Evolutionary conservation across 1,140 invertebrate genomes (phyloP).

Genomic region (Drosophila bifasciata): DNA sequence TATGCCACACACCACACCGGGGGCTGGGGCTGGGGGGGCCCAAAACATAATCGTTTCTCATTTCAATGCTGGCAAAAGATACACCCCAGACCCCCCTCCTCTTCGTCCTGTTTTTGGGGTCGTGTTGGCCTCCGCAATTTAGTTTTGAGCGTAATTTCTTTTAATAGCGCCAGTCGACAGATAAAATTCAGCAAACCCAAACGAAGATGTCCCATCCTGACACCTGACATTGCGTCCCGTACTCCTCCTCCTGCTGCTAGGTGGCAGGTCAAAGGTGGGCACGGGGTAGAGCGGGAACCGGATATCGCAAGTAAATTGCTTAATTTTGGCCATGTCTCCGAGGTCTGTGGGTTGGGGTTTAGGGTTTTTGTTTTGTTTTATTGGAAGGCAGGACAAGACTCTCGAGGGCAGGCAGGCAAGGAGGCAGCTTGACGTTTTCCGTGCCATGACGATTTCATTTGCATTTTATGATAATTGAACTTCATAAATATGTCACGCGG

Average conservation of each 20-base stretch:
- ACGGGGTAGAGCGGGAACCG: slow-evolving; percentile 40
- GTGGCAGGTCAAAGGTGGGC: slow-evolving; percentile 55
- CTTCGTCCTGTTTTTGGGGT: slow-evolving; percentile 49
- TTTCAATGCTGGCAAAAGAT: slow-evolving; percentile 67
- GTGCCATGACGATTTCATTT: slow-evolving; percentile 82
- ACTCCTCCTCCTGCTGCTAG: slow-evolving; percentile 28
- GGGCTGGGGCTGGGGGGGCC: too few species aligned
- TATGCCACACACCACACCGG: too few species aligned
- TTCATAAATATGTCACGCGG: slow-evolving; percentile 79
- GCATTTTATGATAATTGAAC: slow-evolving; percentile 83
- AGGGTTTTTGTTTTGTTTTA: slow-evolving; percentile 71
- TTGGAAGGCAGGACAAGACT: slow-evolving; percentile 41
- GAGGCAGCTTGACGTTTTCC: slow-evolving; percentile 72
- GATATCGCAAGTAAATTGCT: slow-evolving; percentile 82
- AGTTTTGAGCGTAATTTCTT: slow-evolving; percentile 84
- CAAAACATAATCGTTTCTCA: slow-evolving; percentile 83
- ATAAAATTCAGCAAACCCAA: slow-evolving; percentile 63
- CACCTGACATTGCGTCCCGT: slow-evolving; percentile 42
- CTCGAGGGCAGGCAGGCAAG: slow-evolving; percentile 1
- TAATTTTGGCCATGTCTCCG: slow-evolving; percentile 76
- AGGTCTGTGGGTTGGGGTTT: slow-evolving; percentile 50
- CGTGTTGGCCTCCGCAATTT: slow-evolving; percentile 67
- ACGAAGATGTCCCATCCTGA: slow-evolving; percentile 23
- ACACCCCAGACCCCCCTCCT: slow-evolving; percentile 6
- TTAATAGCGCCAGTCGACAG: slow-evolving; percentile 80